Evolutionary conservation across 2,797 vertebrate species (phyloP).

Genomic region (Syngnathus rostellatus): DNA sequence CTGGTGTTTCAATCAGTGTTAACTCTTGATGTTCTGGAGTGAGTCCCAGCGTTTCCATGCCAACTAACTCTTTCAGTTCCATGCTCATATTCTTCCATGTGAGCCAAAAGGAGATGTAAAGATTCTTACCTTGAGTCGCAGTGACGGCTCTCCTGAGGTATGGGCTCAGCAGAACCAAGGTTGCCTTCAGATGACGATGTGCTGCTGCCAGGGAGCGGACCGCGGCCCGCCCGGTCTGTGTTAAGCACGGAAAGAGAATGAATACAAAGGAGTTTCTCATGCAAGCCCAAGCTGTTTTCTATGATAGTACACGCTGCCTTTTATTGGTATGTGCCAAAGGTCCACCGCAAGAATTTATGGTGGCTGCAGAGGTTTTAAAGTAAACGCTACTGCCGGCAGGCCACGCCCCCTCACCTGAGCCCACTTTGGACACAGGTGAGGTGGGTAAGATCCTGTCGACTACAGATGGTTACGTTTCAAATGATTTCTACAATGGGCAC

Average conservation of each 20-base stretch:
- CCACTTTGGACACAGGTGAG: not conserved
- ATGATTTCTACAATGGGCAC: not conserved
- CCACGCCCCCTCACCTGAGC: not conserved
- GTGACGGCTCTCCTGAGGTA: conserved; percentile 30
- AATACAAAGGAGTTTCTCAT: not conserved
- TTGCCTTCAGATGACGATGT: conserved; percentile 44
- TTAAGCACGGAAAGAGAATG: not conserved
- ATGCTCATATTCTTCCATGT: too few relatives aligned
- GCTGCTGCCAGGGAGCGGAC: conserved; percentile 16
- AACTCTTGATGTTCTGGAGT: too few relatives aligned
- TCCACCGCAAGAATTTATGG: conserved; percentile 43
- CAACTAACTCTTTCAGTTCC: not conserved
- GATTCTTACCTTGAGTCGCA: conserved; percentile 41
- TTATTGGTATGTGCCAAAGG: conserved; percentile 41
- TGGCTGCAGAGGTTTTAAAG: conserved; percentile 39
- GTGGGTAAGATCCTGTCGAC: not conserved
- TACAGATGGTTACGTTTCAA: too few relatives aligned
- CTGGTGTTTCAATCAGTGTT: not conserved
- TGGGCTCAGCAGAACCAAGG: conserved; percentile 35
- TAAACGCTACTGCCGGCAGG: conserved; percentile 15
- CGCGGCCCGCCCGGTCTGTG: not conserved
- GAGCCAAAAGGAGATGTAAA: not conserved
- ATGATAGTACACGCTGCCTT: conserved; percentile 16
- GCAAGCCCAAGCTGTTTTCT: conserved; percentile 9
- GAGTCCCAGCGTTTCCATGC: not conserved